Percentiles rank a stretch among this genome's conserved stretches.
Conservation (phyloP, 2,797 vertebrate genomes). For the Xenops minutus region DNA sequence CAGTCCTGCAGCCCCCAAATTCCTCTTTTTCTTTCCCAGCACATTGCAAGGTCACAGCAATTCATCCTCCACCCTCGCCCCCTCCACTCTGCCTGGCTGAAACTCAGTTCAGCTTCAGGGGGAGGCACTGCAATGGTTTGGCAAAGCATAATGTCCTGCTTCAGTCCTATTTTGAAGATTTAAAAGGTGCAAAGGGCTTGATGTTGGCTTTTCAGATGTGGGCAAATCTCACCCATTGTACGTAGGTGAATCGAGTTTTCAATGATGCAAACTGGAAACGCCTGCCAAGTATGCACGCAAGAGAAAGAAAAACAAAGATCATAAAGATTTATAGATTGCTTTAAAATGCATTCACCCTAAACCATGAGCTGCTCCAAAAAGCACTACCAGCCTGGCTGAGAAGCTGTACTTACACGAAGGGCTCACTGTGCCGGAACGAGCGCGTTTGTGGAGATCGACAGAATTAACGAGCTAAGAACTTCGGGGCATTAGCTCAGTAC, state of each 20-base stretch:
- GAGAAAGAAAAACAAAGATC: constrained; percentile 60
- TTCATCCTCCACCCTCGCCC: background rate
- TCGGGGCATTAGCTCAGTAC: constrained; percentile 12
- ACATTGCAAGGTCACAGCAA: background rate
- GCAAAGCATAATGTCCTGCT: constrained; percentile 5
- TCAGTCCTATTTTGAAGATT: constrained; percentile 40
- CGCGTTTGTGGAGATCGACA: constrained; percentile 20
- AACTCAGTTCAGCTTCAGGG: background rate
- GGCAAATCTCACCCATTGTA: constrained; percentile 41
- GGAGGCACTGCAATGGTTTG: background rate
- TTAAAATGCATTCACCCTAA: constrained; percentile 59
- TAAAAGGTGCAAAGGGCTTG: constrained; percentile 51
- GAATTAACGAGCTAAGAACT: constrained; percentile 50
- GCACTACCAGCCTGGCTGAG: constrained; percentile 8
- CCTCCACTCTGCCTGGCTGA: background rate
- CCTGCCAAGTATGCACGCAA: constrained; percentile 28
- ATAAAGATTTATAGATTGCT: constrained; percentile 65
- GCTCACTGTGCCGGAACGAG: background rate
- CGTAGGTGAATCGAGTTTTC: constrained; percentile 28
- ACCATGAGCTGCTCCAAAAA: constrained; percentile 26
- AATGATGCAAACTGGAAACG: constrained; percentile 41
- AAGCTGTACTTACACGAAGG: background rate
- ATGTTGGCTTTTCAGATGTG: constrained; percentile 44
- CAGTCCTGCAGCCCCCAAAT: background rate
- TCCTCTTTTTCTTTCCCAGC: background rate